Evolutionary conservation across 1,140 invertebrate species (phyloP).

Genomic region (Ptiloglossa arizonensis): DNA sequence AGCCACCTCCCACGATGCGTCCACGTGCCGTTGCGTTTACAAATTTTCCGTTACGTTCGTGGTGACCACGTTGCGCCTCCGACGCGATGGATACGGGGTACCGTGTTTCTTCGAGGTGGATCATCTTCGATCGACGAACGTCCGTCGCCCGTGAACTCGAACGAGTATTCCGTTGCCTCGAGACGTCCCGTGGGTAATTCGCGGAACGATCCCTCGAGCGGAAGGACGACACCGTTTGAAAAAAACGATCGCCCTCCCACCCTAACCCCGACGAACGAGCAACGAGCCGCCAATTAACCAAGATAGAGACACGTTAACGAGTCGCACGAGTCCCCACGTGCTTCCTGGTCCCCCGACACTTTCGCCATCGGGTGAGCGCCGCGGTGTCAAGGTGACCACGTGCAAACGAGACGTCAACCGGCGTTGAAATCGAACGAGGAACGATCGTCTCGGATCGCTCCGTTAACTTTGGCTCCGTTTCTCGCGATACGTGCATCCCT

Average conservation of each 20-base stretch:
- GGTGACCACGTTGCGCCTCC: no score
- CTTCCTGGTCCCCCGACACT: constrained; percentile 18
- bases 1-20: constrained; percentile 25
- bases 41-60: no score
- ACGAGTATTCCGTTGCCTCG: neutral
- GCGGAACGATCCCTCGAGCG: neutral
- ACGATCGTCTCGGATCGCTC: constrained; percentile 25
- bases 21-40: constrained; percentile 20
- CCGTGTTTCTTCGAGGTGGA: no score
- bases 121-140: no score
- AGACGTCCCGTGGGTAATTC: neutral
- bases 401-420: constrained; percentile 37
- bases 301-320: constrained; percentile 16
- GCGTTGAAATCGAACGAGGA: neutral
- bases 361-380: constrained; percentile 29
- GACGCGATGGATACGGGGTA: no score
- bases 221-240: neutral
- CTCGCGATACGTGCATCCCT: no score
- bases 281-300: constrained; percentile 11
- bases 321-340: constrained; percentile 23
- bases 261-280: neutral
- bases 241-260: neutral
- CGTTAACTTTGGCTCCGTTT: neutral
- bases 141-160: neutral
- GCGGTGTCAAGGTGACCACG: constrained; percentile 44